Base-by-base conservation (phyloP, 2,113 vertebrate genomes). In the Monarcha castaneiventris region DNA sequence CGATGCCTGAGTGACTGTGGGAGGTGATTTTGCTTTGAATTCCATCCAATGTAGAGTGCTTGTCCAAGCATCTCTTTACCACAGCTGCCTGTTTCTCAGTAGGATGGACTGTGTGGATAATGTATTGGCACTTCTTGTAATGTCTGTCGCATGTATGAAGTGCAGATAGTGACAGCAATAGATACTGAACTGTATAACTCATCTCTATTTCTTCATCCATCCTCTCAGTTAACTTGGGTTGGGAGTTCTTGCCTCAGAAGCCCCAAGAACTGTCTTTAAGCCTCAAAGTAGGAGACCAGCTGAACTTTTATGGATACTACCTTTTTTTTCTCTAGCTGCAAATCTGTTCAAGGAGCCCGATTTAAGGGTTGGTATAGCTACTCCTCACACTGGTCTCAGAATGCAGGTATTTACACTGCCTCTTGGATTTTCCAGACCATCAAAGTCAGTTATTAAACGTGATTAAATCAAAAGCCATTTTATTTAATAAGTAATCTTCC, bases 1-100 rank as follows among this genome's bases (percentile, higher is more conserved):
- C 16, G 43, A 61, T 66, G 27, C 23, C 39, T 61, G 21, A 43
- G 54, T 52, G 37, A 10, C 30, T 44, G 13, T 21, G 33, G 20
- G n/a, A 69, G 27, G 9, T 76, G 10, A 13, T 84, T 73, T 52
- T 21, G 20, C 51, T 73, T 81, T 92, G 54, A 76, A 79, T 72
- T 51, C 43, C 1, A 1, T 12, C 39, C 13, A 32, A 5, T 2
- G 2, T 1, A 23, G 51, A 26, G 4, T 76, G 54, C 18, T 44
- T n/a, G 22, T 58, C 48, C 66, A 55, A 74, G 48, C 15, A 56
- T 20, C 19, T 10, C 17, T 81, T 84, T 48, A 41, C 13, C 2
- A 1, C 21, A 87, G 55, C 32, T 91, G 30, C n/a, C 37, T 46
- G 5, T 59, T 73, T 90, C 43, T 76, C 63, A 77, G 43, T 74